Conservation (phyloP, 1,140 invertebrate species). For the Chionoecetes opilio region DNA sequence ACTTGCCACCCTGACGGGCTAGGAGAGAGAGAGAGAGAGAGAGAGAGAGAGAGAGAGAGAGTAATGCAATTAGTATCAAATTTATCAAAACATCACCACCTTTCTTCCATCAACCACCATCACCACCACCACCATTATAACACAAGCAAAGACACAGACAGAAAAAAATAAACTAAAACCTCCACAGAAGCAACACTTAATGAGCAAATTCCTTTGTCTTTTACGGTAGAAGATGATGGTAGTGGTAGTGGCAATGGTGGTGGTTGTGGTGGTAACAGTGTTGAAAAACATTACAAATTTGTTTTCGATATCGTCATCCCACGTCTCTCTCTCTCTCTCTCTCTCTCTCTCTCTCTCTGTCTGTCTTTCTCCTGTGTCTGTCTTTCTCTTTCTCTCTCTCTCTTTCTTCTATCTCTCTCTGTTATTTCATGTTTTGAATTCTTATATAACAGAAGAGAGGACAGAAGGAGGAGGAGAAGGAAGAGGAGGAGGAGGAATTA, state of each 20-base stretch:
- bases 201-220: constrained; percentile 19
- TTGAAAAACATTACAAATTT: neutral
- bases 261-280: neutral
- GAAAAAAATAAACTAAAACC: neutral
- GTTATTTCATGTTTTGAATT: neutral
- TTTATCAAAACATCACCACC: neutral
- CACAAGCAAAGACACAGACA: neutral
- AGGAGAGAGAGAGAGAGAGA: constrained; percentile 15
- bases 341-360: constrained; percentile 10
- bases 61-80: neutral
- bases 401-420: neutral
- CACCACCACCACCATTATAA: neutral
- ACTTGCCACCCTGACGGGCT: too few relatives aligned
- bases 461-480: neutral
- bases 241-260: neutral
- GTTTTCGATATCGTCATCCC: neutral
- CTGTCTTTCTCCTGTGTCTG: neutral
- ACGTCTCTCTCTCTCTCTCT: neutral
- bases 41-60: constrained; percentile 27
- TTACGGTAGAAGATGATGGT: neutral
- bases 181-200: neutral
- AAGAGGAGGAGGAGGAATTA: neutral
- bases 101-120: neutral
- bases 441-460: neutral
- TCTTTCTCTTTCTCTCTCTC: neutral